phyloP scores from a whole-genome alignment of 2,888 invertebrate genomes.

The Cantharis nigra region DNA sequence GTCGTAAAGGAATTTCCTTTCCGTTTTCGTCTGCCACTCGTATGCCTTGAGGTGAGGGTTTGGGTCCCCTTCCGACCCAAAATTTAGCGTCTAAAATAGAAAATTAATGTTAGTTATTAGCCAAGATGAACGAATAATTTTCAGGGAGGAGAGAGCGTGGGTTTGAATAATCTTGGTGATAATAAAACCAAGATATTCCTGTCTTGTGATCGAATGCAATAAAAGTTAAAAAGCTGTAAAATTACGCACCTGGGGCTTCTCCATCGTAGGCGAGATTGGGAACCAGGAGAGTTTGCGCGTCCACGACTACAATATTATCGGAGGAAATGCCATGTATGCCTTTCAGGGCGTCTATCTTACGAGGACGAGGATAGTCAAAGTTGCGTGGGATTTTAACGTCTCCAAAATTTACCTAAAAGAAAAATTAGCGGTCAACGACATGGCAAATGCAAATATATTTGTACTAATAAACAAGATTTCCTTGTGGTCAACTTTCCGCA shows the following conservation, averaged over 20 bases:
- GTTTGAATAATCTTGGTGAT: conserved; percentile 20
- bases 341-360: conserved; percentile 73
- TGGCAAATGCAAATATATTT: not conserved
- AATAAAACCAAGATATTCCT: conserved; percentile 29
- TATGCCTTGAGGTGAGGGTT: conserved; percentile 81
- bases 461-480: conserved; percentile 4
- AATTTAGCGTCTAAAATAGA: conserved; percentile 82
- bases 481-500: conserved; percentile 9
- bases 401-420: conserved; percentile 82
- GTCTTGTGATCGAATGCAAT: conserved; percentile 27
- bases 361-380: conserved; percentile 82
- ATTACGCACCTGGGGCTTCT: conserved; percentile 79
- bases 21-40: conserved; percentile 92
- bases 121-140: not conserved
- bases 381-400: conserved; percentile 79
- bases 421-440: conserved; percentile 7
- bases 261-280: conserved; percentile 92
- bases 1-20: conserved; percentile 75
- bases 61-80: conserved; percentile 85
- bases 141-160: not conserved
- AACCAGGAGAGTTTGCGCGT: conserved; percentile 89
- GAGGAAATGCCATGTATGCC: conserved; percentile 86
- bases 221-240: conserved; percentile 32
- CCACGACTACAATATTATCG: conserved; percentile 86
- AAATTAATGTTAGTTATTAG: conserved; percentile 1